Base-by-base conservation (phyloP, 37 sponge, comb jelly and placozoan species). In the Amphimedon queenslandica region DNA sequence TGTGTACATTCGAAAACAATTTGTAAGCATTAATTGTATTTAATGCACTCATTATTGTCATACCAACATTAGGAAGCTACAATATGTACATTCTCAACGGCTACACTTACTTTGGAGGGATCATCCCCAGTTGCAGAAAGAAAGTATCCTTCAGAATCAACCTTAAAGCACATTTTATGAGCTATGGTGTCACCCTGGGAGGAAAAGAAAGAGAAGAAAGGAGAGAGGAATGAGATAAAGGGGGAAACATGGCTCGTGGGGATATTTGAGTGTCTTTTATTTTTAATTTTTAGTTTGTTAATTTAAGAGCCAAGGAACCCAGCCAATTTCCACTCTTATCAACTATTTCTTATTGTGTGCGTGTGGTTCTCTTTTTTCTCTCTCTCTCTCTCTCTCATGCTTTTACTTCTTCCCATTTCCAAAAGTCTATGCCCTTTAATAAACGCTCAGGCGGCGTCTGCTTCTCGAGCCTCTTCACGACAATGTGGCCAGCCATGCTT, bases 401-500 rank as follows among this genome's bases (percentile, higher is more conserved):
- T 20, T n/a, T 61, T 2, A 82, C 83, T 32, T 82, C 83, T 29
- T 82, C 77, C 56, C 64, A 70, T 69, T 42, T 57, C 60, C 58
- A 75, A 29, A 82, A 63, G 2, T 13, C 20, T 30, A 41, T 35
- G 1, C 83, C 83, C 20, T 25, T 65, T 53, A 82, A 51, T 1
- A 82, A 56, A 43, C 39, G 42, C 37, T 68, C 70, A 64, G 73
- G 63, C 10, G 76, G 43, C 18, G 68, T 71, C 20, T 76, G 83
- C 40, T 76, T 67, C 39, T 68, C 69, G 64, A 75, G 51, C 0
- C 60, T 36, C 37, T 74, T 56, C 37, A 39, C 37, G 1, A 69
- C 61, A 2, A 82, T 76, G 57, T 76, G 55, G 20, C 83, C 83
- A 27, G 83, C 83, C 83, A 82, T 82, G 3, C 70, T 69, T 3